Evolutionary conservation across 1,140 invertebrate species (phyloP), one percentile per base, ranked within the genome.

Genomic region (Bombus waltoni): DNA sequence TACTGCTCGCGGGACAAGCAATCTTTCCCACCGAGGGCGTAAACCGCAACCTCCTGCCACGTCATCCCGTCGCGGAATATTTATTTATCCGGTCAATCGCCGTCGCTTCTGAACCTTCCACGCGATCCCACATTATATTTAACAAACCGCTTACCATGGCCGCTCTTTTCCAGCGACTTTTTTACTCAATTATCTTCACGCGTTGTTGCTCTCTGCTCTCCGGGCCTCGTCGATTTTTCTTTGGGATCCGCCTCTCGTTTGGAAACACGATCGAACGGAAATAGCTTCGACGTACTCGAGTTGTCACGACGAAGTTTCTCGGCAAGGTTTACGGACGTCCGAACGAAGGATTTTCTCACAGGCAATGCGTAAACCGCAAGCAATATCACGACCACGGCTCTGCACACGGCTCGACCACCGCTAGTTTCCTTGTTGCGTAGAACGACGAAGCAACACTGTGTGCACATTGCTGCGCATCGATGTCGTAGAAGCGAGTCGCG

Each of bases 21-120:
- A 82, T 81, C 94, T 94, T 94, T 95, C 94, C 91, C 94, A 95
- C 93, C 93, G 92, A 93, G 90, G 92, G 93, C 91, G 92, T 92
- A 93, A 93, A 94, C 93, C 93, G 90, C 93, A 93, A 92, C 25
- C 72, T 59, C 28, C 80, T 11, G 40, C n/a, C 25, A 68, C 15
- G 15, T 38, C 38, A 32, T 62, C 53, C 40, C 40, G 11, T 22
- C 68, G 1, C 25, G 22, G 42, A 62, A 79, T 84, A 72, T 85
- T 84, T 71, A 84, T 84, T 70, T 38, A 35, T 78, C 35, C 25
- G 9, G 18, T 57, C 11, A 9, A 15, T 70, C 18, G 18, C 22
- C 40, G 8, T 3, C 1, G 57, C n/a, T 53, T 25, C 40, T 25
- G 35, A 44, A 62, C 28, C 10, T 25, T 71, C 18, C 35, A 8